Conservation (phyloP, 35 echinoderm and acorn worm genomes). For the Chiridota heheva region DNA sequence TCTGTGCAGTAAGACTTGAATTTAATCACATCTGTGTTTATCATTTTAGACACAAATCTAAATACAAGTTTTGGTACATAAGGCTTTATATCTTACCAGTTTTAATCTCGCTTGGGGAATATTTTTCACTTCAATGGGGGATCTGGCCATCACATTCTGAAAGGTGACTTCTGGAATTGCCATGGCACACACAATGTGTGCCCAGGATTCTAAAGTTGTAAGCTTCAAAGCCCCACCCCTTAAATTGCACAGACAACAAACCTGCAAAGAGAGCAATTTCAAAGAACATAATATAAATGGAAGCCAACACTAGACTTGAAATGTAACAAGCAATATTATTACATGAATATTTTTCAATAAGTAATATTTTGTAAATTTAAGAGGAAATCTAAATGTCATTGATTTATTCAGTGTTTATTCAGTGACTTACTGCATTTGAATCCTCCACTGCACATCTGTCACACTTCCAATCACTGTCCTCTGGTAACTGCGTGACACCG, state of each 20-base stretch:
- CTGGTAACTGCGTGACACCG: conserved; percentile 36
- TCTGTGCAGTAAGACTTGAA: no score
- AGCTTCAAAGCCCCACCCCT: conserved; percentile 84
- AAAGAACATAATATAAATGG: neutral
- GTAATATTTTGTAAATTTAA: no score
- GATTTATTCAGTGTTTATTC: no score
- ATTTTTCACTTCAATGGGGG: conserved; percentile 74
- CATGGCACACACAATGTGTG: conserved; percentile 97
- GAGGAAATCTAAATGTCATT: no score
- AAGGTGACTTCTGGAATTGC: conserved; percentile 85
- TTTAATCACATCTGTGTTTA: no score
- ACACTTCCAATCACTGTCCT: conserved; percentile 63
- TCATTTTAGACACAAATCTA: no score
- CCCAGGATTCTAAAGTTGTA: conserved; percentile 79
- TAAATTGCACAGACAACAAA: conserved; percentile 91
- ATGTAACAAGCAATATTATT: neutral
- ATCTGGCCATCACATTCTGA: conserved; percentile 62
- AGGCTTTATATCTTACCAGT: conserved; percentile 90
- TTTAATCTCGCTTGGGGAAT: conserved; percentile 86
- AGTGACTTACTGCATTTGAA: conserved; percentile 75
- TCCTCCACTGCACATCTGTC: conserved; percentile 65
- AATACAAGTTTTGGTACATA: no score
- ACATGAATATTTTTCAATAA: neutral
- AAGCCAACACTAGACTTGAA: neutral
- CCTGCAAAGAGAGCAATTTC: conserved; percentile 31